Conservation (phyloP, 2,888 invertebrate genomes). For the Stenchaetothrips biformis region DNA sequence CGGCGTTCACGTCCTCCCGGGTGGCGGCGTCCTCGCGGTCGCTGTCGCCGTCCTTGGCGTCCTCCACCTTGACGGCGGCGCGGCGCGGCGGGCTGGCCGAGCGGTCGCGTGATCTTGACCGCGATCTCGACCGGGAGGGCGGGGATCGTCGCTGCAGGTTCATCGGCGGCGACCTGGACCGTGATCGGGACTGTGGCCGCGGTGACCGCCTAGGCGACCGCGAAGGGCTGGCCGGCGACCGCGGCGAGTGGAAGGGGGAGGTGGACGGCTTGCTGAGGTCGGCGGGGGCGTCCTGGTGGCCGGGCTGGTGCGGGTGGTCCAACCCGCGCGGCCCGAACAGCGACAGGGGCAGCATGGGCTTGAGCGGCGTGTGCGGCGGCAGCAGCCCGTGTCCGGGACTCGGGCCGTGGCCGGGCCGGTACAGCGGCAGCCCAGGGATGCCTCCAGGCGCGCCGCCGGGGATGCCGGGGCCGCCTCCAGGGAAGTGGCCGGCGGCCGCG, state of each 20-base stretch:
- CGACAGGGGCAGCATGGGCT: conserved; percentile 64
- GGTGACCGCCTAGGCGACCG: conserved; percentile 42
- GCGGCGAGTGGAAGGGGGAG: conserved; percentile 47
- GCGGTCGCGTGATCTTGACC: conserved; percentile 39
- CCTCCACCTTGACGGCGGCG: conserved; percentile 12
- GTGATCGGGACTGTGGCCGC: conserved; percentile 29
- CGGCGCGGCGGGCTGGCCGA: conserved; percentile 39
- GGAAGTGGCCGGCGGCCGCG: conserved; percentile 49
- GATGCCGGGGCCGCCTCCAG: conserved; percentile 57
- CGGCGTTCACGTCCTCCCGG: conserved; percentile 54
- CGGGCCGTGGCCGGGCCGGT: background rate
- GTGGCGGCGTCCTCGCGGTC: conserved; percentile 35
- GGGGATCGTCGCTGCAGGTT: conserved; percentile 40
- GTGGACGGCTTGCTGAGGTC: conserved; percentile 63
- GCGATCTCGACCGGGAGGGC: background rate
- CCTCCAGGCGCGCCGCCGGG: conserved; percentile 45
- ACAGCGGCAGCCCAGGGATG: conserved; percentile 37
- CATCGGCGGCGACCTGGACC: conserved; percentile 32
- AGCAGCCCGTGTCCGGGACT: conserved; percentile 36
- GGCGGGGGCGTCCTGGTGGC: conserved; percentile 41
- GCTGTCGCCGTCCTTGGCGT: conserved; percentile 36
- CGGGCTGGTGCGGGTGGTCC: conserved; percentile 29
- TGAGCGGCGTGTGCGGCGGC: conserved; percentile 46
- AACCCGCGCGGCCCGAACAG: conserved; percentile 49
- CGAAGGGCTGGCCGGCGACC: conserved; percentile 41